Base-by-base conservation (phyloP, 2,888 invertebrate species). In the Perizoma affinitatum region DNA sequence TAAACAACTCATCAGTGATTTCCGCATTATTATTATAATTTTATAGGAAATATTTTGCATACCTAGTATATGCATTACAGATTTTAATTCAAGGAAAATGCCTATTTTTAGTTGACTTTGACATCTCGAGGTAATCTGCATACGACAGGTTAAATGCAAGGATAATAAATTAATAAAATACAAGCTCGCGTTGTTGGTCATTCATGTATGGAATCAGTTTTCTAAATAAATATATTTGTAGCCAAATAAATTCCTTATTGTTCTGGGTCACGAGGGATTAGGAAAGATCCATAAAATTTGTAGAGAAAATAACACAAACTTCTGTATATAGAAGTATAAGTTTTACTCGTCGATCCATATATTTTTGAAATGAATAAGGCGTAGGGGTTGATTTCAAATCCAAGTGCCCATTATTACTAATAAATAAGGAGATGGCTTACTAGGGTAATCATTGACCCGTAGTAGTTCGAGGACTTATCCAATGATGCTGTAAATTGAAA, bases 401-500 rank as follows among this genome's bases (percentile, higher is more conserved):
- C 40, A 38, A 4, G 22, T 22, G 22, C 22, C 22, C 1, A 22
- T 22, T 22, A 22, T 22, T 22, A 22, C 22, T 2, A 22, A 22
- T 1, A 3, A 22, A 22, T 22, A 22, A 22, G 22, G 22, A 22
- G 1, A 22, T 6, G 47, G 11, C 7, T n/a, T 11, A 76, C 82
- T 86, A 72, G 88, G 86, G 76, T 87, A 87, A 87, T 84, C 80
- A 80, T 76, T 70, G 70, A 71, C 72, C 72, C 67, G 79, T 73
- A 79, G 74, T 73, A 61, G 64, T 68, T 72, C 70, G 74, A 78
- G 80, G 74, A 75, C 79, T 77, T 75, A 80, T 76, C 82, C 86
- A 87, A 86, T 85, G 88, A 86, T 79, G 82, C 87, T 73, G 77
- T 86, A 88, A 90, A 89, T 90, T 87, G 84, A 84, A 86, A 79